Base-by-base conservation (phyloP, 2,113 vertebrate species). In the Callipepla squamata region DNA sequence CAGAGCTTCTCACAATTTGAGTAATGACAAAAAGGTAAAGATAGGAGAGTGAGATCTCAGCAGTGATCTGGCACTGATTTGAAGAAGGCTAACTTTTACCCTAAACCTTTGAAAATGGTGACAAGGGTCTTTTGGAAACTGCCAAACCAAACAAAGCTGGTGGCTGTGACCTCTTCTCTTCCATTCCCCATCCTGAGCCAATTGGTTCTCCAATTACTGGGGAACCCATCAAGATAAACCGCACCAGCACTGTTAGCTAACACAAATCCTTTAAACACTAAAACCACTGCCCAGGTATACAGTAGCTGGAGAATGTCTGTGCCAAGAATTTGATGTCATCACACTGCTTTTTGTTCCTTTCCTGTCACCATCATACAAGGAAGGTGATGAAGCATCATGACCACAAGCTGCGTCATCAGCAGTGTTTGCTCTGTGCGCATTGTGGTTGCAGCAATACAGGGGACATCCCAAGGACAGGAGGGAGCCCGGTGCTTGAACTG, bases 301-400 rank as follows among this genome's bases (percentile, higher is more conserved):
- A 0, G 21, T 38, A 45, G 58, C 66, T 76, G 70, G 50, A 47
- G 68, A 21, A 36, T 4, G 0, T 77, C 84, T 92, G 94, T 79
- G 89, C 77, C 20, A 6, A 61, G 53, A 80, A 19, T 12, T 34
- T 34, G 19, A 72, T 11, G 42, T 90, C 87, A 16, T 2, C 50
- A 36, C 25, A 8, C 11, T 63, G 34, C 28, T 63, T 40, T 40
- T 28, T 63, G 38, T 45, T 66, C 42, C 93, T 81, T 93, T 68
- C n/a, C 62, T 44, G 14, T 53, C 36, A n/a, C 15, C 5, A 14
- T 94, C 74, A n/a, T 3, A 81, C 1, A 36, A 87, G 74, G 93
- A 91, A 95, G 91, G 69, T 68, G 89, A 84, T 40, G 2, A 83
- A 61, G 75, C 36, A 9, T 57, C 6, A 70, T 87, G 74, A 95